Evolutionary conservation across 2,113 vertebrate species (phyloP).

Genomic region (Corydoras sp.): DNA sequence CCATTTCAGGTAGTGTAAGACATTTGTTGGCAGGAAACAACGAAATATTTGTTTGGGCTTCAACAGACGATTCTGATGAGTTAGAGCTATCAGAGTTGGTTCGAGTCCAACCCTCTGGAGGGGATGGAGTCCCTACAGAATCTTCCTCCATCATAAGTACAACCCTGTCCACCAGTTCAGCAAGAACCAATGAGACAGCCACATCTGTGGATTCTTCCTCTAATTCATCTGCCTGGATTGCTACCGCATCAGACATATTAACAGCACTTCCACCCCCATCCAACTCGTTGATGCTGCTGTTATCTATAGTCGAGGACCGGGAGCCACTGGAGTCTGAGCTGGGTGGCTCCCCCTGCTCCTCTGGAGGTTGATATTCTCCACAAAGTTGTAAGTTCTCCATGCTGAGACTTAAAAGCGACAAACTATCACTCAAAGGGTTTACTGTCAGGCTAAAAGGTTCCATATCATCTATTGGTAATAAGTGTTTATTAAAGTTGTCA

Average conservation of each 20-base stretch:
- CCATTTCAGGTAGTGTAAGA: conserved; percentile 64
- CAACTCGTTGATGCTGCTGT: conserved; percentile 82
- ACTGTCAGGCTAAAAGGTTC: conserved; percentile 95
- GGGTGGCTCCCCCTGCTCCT: conserved; percentile 81
- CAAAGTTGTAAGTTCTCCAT: conserved; percentile 87
- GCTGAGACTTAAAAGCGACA: conserved; percentile 92
- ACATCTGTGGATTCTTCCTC: conserved; percentile 70
- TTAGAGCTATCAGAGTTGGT: conserved; percentile 64
- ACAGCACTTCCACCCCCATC: conserved; percentile 43
- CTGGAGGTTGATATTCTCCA: conserved; percentile 79
- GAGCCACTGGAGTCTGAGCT: conserved; percentile 88
- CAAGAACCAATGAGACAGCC: conserved; percentile 76
- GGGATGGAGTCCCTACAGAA: conserved; percentile 58
- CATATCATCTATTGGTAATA: conserved; percentile 80
- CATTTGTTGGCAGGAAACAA: conserved; percentile 38
- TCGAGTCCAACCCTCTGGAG: conserved; percentile 62
- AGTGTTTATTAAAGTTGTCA: conserved; percentile 56
- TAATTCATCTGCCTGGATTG: conserved; percentile 60
- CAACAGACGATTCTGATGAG: conserved; percentile 59
- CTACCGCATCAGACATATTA: conserved; percentile 12
- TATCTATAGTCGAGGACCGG: conserved; percentile 82
- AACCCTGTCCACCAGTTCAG: conserved; percentile 81
- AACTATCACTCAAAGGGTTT: conserved; percentile 90
- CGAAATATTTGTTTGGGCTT: conserved; percentile 34
- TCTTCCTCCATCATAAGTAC: conserved; percentile 69